Percentiles rank a stretch among this genome's conserved stretches.
Evolutionary conservation across 2,797 vertebrate species (phyloP).

Genomic region (Amniataba percoides): DNA sequence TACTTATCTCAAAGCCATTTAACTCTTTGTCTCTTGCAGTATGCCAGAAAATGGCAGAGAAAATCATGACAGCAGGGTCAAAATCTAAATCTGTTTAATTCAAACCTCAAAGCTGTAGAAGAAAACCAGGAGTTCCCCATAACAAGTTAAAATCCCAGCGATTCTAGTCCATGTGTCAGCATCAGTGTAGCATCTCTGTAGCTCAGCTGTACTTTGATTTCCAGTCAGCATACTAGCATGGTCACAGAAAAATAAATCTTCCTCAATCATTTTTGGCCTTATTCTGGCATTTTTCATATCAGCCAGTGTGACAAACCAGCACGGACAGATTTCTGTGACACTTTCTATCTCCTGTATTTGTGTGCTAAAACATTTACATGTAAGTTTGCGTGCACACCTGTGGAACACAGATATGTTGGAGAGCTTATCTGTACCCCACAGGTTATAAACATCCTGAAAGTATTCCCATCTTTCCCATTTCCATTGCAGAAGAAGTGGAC

Average conservation of each 20-base stretch:
- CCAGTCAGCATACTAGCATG: background rate
- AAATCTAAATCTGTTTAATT: background rate
- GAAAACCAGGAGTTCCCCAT: conserved; percentile 14
- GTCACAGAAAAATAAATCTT: background rate
- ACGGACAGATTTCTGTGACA: conserved; percentile 8
- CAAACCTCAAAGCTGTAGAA: background rate
- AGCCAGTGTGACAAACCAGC: background rate
- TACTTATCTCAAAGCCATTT: conserved; percentile 1
- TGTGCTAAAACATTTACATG: conserved; percentile 8
- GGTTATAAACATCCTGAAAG: background rate
- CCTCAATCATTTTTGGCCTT: background rate
- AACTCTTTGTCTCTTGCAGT: conserved; percentile 1
- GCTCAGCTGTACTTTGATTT: background rate
- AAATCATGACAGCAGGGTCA: conserved; percentile 8
- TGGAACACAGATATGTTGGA: conserved; percentile 17
- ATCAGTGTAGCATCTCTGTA: background rate
- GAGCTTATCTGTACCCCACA: conserved; percentile 1
- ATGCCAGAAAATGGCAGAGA: background rate
- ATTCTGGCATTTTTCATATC: conserved; percentile 12
- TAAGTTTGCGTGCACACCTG: conserved; percentile 26
- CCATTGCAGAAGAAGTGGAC: background rate
- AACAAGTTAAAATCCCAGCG: background rate
- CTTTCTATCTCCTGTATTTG: conserved; percentile 13
- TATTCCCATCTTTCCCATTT: background rate
- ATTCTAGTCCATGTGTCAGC: background rate